A percentile compares a stretch with the other conserved stretches of the same genome.
phyloP scores from a whole-genome alignment of 2,888 invertebrate species.

The Alsophila aescularia region DNA sequence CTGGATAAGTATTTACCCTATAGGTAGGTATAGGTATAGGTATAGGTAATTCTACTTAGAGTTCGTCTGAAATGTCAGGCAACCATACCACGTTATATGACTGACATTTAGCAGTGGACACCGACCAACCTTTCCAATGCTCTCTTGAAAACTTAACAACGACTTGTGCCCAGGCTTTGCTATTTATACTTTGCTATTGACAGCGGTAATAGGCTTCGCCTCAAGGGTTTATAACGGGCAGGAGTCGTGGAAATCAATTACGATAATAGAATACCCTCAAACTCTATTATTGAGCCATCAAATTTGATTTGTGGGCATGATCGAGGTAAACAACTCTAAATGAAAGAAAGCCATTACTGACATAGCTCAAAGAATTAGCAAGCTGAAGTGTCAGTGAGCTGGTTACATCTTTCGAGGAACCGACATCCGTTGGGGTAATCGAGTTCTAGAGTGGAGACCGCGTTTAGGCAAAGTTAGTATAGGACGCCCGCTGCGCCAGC shows the following conservation, averaged over 20 bases:
- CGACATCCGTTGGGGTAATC: no score
- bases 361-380: no score
- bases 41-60: background rate
- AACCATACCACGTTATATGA: constrained; percentile 10
- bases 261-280: background rate
- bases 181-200: background rate
- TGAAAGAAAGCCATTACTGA: no score
- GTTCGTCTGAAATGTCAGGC: constrained; percentile 11
- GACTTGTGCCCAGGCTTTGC: background rate
- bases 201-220: constrained; percentile 6
- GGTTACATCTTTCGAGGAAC: no score
- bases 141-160: constrained; percentile 10
- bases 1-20: no score
- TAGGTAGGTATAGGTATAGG: background rate
- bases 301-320: background rate
- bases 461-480: no score
- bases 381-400: no score
- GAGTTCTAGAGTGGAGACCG: no score
- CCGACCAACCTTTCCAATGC: constrained; percentile 18
- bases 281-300: background rate
- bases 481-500: no score
- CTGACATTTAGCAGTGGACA: constrained; percentile 16
- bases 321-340: background rate
- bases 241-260: constrained; percentile 2
- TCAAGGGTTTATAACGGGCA: background rate